Evolutionary conservation across 2,888 invertebrate species (phyloP), one percentile per base, ranked within the genome.

Genomic region (Nezara viridula): DNA sequence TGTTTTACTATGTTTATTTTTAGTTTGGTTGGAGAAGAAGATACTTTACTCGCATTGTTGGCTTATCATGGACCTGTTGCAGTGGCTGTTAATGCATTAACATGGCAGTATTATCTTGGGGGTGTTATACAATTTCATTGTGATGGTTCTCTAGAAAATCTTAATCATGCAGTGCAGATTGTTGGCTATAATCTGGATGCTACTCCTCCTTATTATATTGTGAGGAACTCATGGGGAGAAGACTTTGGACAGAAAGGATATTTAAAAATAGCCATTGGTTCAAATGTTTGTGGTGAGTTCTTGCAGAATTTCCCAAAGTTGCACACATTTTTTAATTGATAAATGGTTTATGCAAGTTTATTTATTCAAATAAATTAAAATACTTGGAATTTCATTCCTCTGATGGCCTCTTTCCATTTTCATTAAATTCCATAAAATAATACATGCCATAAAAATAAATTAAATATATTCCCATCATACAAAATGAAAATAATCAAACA

Each of bases 81-180:
- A 0, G 97, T 95, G 0, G 96, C 96, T 0, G 96, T 98, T 0
- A 97, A 97, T 93, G 97, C 97, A 0, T 93, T 96, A 49, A 95
- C 95, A 1, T 98, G 97, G 98, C 96, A 97, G 93, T 95, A 97
- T 93, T 98, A 98, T 92, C 93, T 97, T 16, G 97, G 96, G 0
- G 98, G 97, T 0, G 95, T 97, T 55, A 96, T 98, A 92, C 96
- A 97, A 92, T 96, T 94, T 92, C 96, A 97, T 92, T 98, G 98
- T 94, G 95, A 95, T 89, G 94, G 94, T 5, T 92, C 93, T 0
- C 92, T 94, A 0, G 88, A 92, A 0, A 94, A 94, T 73, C 92
- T 96, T n/a, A 97, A 97, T 92, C 97, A 98, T 92, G 97, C 97
- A 0, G 96, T 97, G 0, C 95, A 97, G 92, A 94, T 98, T 88